Conservation (phyloP, 1,140 invertebrate species). For the Drosophila miranda region DNA sequence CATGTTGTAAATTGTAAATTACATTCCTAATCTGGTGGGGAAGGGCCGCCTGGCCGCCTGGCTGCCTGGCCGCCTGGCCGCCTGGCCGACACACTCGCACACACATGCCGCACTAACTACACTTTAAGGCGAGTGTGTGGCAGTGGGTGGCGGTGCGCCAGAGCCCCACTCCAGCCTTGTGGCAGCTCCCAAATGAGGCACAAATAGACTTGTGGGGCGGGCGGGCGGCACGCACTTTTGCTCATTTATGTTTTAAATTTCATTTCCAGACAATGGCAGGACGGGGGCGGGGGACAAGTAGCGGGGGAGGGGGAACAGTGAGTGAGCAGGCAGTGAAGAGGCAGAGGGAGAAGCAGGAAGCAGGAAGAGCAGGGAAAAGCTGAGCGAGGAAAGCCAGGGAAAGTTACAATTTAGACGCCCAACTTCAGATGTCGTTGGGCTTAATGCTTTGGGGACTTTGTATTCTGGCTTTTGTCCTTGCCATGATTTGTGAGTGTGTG, state of each 20-base stretch:
- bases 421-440: conserved; percentile 50
- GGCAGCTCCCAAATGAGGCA: conserved; percentile 43
- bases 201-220: conserved; percentile 46
- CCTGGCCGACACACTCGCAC: conserved; percentile 4
- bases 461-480: conserved; percentile 56
- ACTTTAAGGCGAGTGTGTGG: conserved; percentile 36
- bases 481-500: conserved; percentile 52
- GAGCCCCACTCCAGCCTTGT: neutral
- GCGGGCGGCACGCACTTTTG: conserved; percentile 70
- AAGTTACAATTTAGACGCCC: conserved; percentile 62
- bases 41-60: conserved; percentile 21
- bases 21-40: conserved; percentile 76
- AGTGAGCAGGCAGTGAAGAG: conserved; percentile 13
- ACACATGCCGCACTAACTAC: conserved; percentile 49
- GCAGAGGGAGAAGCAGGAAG: conserved; percentile 8
- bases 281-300: conserved; percentile 4
- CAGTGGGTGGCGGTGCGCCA: neutral
- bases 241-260: conserved; percentile 80
- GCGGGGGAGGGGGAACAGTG: neutral
- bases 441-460: conserved; percentile 53
- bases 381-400: conserved; percentile 16
- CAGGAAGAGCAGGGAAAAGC: conserved; percentile 26
- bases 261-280: conserved; percentile 59
- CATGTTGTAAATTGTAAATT: conserved; percentile 81
- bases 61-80: no score